These are phyloP conservation scores for Oncorhynchus clarkii DNA, from an alignment of 2,113 vertebrate species.

Conservation along the genomic window DNA sequence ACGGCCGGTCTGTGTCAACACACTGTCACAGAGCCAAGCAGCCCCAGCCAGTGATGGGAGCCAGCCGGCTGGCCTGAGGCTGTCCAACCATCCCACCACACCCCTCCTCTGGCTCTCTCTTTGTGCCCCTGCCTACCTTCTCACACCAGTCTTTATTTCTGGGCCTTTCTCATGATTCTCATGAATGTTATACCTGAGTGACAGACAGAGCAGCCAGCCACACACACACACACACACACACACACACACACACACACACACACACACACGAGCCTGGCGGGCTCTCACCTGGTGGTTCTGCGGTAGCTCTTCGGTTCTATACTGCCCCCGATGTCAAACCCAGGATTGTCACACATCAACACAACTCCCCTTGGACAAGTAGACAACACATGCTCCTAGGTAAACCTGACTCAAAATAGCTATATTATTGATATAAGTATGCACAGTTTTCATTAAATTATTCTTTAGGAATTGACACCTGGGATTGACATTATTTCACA, in stretches of 20 bases:
- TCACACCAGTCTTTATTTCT: slow-evolving; percentile 57
- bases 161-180: slow-evolving; percentile 61
- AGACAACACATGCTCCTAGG: neutral
- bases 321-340: neutral
- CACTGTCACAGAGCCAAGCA: slow-evolving; percentile 52
- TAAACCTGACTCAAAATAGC: neutral
- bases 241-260: slow-evolving; percentile 21
- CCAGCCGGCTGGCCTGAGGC: slow-evolving; percentile 6
- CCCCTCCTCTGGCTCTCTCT: slow-evolving; percentile 33
- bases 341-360: neutral
- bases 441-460: neutral
- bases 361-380: too few species aligned
- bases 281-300: slow-evolving; percentile 12
- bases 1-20: slow-evolving; percentile 65
- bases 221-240: slow-evolving; percentile 58
- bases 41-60: slow-evolving; percentile 40
- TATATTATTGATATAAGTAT: neutral
- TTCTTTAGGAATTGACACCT: neutral
- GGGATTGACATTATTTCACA: neutral
- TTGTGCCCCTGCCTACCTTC: slow-evolving; percentile 31
- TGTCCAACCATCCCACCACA: slow-evolving; percentile 61
- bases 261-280: slow-evolving; percentile 7
- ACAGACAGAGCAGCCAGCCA: slow-evolving; percentile 60
- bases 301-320: slow-evolving; percentile 2
- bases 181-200: slow-evolving; percentile 68